A percentile compares a stretch with the other conserved stretches of the same genome.
Evolutionary conservation across 2,113 vertebrate species (phyloP).

Genomic region (Glaucidium brasilianum): DNA sequence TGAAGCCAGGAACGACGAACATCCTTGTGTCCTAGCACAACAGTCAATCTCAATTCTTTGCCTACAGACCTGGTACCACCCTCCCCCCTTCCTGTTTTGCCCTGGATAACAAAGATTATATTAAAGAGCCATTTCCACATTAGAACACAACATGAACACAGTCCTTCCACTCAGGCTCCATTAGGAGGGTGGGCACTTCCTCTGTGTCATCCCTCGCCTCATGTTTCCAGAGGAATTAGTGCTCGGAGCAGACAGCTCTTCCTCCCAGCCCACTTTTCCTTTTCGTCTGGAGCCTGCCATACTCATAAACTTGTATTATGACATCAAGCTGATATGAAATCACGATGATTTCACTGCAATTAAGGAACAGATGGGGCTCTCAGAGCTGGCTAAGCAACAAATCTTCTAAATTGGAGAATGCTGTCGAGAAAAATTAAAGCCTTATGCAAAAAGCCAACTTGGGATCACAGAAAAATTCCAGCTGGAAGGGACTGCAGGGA

Average conservation of each 20-base stretch:
- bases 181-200: not conserved
- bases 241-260: not conserved
- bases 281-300: not conserved
- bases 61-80: not conserved
- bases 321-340: constrained; percentile 32
- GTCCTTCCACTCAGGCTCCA: not conserved
- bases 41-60: not conserved
- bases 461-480: not conserved
- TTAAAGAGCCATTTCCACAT: constrained; percentile 2
- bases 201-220: not conserved
- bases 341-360: constrained; percentile 2
- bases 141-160: accelerated
- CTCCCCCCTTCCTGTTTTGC: not conserved
- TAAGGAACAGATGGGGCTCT: constrained; percentile 15
- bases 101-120: not conserved
- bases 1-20: accelerated
- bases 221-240: not conserved
- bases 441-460: not conserved
- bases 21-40: not conserved
- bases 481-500: not conserved
- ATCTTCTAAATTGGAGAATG: not conserved
- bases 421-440: constrained; percentile 17
- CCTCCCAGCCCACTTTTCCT: not conserved
- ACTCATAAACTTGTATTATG: not conserved
- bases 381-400: not conserved